A percentile compares a stretch with the other conserved stretches of the same genome.
Conservation (phyloP, 1,140 invertebrate genomes). For the Eulimnadia texana region DNA sequence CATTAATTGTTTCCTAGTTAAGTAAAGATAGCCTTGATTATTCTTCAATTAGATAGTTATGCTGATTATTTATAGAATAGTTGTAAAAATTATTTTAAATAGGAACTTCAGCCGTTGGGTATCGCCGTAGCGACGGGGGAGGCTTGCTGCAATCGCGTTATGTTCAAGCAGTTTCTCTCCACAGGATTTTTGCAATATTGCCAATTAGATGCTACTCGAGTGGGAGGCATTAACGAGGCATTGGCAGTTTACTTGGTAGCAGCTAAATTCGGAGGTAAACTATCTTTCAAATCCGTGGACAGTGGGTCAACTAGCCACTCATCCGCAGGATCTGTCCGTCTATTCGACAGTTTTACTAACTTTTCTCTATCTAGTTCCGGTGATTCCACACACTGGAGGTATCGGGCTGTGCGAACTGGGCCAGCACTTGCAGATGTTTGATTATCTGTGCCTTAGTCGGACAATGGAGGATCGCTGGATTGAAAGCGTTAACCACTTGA, state of each 20-base stretch:
- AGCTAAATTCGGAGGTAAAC: constrained; percentile 46
- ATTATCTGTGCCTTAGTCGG: constrained; percentile 56
- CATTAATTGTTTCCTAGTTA: no score
- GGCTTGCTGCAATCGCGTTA: constrained; percentile 76
- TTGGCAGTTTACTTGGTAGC: constrained; percentile 80
- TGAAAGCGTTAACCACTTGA: constrained; percentile 78
- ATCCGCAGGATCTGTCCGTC: no score
- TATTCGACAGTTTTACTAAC: no score
- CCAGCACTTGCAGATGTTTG: constrained; percentile 80
- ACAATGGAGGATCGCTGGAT: constrained; percentile 53
- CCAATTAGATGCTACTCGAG: constrained; percentile 75
- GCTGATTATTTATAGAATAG: no score
- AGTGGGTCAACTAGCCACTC: no score
- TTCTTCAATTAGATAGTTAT: no score
- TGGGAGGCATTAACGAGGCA: constrained; percentile 79
- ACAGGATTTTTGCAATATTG: constrained; percentile 64
- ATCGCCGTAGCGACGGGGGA: constrained; percentile 82
- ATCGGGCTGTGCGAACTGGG: constrained; percentile 86
- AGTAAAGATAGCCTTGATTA: no score
- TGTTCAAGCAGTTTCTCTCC: constrained; percentile 84
- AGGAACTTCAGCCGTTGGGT: constrained; percentile 45
- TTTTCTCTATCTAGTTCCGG: constrained; percentile 49
- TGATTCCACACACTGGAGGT: constrained; percentile 85
- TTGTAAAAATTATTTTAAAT: no score
- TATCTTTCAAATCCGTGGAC: no score